Percentiles rank a stretch among this genome's conserved stretches.
Conservation (phyloP, 2,888 invertebrate genomes). For the Plusia festucae region DNA sequence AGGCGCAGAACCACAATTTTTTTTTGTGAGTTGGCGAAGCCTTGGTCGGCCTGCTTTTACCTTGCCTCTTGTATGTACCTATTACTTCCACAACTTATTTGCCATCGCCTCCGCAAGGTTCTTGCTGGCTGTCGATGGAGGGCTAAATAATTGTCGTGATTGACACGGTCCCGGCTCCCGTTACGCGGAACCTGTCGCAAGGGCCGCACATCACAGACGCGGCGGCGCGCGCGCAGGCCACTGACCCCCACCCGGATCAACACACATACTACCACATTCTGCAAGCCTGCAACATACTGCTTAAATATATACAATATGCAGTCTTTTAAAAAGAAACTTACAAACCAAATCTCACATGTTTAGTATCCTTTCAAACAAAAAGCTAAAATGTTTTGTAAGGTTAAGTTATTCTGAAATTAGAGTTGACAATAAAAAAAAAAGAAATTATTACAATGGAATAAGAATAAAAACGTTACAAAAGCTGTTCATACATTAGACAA, state of each 20-base stretch:
- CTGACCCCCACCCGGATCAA: constrained; percentile 69
- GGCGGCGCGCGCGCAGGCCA: constrained; percentile 67
- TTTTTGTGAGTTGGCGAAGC: not conserved
- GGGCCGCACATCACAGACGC: constrained; percentile 65
- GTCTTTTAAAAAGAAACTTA: too few species aligned
- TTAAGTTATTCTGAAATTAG: too few species aligned
- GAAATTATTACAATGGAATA: too few species aligned
- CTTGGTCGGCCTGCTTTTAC: not conserved
- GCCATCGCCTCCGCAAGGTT: constrained; percentile 8
- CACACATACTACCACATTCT: constrained; percentile 8
- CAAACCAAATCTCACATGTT: not conserved
- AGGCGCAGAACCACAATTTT: too few species aligned
- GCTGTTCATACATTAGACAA: not conserved
- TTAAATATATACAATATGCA: constrained; percentile 16
- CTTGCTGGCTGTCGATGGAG: constrained; percentile 34
- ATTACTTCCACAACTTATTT: constrained; percentile 6
- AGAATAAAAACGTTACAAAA: not conserved
- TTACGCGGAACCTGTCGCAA: constrained; percentile 72
- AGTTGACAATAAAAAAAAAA: too few species aligned
- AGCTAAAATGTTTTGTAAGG: too few species aligned
- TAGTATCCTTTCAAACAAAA: not conserved
- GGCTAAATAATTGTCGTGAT: constrained; percentile 61
- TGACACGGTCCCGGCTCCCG: constrained; percentile 69
- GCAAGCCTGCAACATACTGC: constrained; percentile 7
- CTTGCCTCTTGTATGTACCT: not conserved